Base-by-base conservation (phyloP, 2,113 vertebrate genomes). In the Crypturellus undulatus region DNA sequence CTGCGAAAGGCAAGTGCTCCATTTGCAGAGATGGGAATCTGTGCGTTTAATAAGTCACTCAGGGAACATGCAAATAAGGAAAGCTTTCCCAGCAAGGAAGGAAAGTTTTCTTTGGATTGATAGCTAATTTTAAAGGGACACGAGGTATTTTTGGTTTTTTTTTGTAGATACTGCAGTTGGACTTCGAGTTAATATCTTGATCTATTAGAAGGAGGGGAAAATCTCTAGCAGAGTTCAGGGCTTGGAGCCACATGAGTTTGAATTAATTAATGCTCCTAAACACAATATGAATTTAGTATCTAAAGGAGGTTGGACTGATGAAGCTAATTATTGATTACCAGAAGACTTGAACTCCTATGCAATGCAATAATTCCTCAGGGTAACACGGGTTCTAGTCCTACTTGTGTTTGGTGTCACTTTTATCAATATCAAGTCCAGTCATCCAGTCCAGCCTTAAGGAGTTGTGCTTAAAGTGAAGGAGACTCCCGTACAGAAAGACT, bases 161-260 rank as follows among this genome's bases (percentile, higher is more conserved):
- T 45, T 81, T 87, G 68, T 80, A 22, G 32, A 47, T 21, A 34
- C 10, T 59, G 54, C 12, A 28, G 10, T 84, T 78, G 18, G 42
- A 90, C 25, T 75, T 93, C 3, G 34, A 86, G 38, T 84, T 84
- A 68, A 84, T 76, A 87, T 45, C 90, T 92, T 83, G 47, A 56
- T 89, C 42, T 67, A 17, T 51, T 68, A 89, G 78, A 56, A 17
- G 15, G 30, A 51, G 54, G 12, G 32, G 34, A 20, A 51, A 84
- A 45, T 51, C 0, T 0, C 54, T 47, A 62, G 30, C 28, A 58
- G 58, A 71, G 28, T 84, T 81, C n/a, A 90, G 34, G 20, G 38
- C 38, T 5, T 91, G 58, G 32, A 89, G 45, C 12, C 36, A 58
- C 0, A 2, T 43, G 40, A 89, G 18, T 62, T 82, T 76, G 59